These are phyloP conservation scores for Colius striatus DNA, from an alignment of 2,113 vertebrate species.

Conservation along the genomic window DNA sequence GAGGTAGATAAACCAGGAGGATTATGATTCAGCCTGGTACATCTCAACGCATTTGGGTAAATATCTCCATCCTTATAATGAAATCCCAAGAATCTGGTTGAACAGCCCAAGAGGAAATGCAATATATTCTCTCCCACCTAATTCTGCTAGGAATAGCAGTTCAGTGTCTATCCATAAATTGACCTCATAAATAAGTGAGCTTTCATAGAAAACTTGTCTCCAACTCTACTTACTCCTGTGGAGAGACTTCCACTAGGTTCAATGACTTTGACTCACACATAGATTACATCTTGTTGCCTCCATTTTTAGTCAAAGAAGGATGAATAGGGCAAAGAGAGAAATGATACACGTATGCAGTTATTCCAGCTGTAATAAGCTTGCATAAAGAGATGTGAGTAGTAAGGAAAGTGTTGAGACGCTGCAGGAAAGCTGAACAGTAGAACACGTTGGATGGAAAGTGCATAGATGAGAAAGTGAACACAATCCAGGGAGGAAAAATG, in stretches of 20 bases:
- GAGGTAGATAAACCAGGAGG: neutral
- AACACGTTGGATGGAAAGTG: neutral
- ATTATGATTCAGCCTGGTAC: neutral
- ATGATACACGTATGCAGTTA: neutral
- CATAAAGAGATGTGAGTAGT: neutral
- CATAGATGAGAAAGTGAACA: neutral
- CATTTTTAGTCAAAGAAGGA: neutral
- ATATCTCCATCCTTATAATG: neutral
- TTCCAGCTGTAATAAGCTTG: neutral
- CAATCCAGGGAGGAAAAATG: neutral
- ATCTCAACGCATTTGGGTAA: neutral
- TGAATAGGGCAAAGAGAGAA: neutral
- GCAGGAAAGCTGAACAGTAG: neutral
- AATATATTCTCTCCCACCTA: neutral
- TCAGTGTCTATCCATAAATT: neutral
- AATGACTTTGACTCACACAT: neutral
- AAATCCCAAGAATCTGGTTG: neutral
- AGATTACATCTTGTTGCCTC: neutral
- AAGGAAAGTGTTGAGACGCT: neutral
- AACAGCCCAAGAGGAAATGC: neutral
- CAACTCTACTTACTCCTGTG: neutral
- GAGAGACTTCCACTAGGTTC: neutral
- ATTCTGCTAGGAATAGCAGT: neutral
- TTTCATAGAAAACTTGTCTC: neutral
- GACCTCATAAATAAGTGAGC: neutral